A percentile compares a stretch with the other conserved stretches of the same genome.
Conservation (phyloP, 2,113 vertebrate species). For the Passer montanus region DNA sequence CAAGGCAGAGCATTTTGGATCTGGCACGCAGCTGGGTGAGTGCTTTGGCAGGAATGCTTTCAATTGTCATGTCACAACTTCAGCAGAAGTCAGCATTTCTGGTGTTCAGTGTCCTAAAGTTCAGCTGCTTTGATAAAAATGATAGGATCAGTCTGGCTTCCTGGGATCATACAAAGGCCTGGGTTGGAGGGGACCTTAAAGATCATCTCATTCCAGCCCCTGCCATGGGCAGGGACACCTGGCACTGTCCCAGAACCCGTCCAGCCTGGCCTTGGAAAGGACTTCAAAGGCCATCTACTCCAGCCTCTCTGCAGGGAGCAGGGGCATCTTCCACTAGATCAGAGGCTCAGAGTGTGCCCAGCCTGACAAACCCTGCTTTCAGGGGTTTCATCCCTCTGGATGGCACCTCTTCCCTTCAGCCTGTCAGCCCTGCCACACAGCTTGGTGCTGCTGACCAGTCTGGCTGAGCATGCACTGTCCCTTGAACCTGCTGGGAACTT, state of each 20-base stretch:
- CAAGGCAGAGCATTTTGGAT: constrained; percentile 86
- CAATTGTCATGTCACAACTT: neutral
- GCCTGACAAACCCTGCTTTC: neutral
- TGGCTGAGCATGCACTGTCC: neutral
- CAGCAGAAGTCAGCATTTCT: neutral
- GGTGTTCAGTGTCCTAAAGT: neutral
- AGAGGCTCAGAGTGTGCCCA: neutral
- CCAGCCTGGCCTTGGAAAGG: neutral
- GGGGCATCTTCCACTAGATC: no score
- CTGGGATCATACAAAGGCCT: neutral
- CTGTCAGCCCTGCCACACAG: neutral
- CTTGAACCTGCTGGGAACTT: neutral
- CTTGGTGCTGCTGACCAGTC: neutral
- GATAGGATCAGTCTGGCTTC: neutral
- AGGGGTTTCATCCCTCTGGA: neutral
- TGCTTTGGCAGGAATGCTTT: neutral
- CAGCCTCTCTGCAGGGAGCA: neutral
- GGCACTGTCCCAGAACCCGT: no score
- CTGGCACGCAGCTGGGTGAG: constrained; percentile 83
- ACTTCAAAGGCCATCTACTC: neutral
- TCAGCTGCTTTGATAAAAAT: neutral
- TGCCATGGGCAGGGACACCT: neutral
- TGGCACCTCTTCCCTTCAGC: neutral
- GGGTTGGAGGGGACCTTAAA: neutral
- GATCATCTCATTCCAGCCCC: neutral